These are phyloP conservation scores for Apis dorsata DNA, from an alignment of 1,140 invertebrate species.

Conservation along the genomic window DNA sequence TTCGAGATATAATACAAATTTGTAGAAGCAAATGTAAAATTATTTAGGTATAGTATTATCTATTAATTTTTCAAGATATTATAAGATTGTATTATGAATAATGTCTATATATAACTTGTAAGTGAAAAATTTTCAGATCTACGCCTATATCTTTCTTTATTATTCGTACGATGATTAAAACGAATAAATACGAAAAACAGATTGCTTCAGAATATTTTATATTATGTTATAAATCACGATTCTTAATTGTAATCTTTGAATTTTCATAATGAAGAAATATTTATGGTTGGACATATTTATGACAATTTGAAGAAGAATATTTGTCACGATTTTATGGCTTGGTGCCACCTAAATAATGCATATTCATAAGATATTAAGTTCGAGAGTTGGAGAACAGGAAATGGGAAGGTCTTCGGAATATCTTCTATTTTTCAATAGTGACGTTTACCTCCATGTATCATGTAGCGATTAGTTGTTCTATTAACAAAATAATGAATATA, in stretches of 20 bases:
- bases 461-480: neutral
- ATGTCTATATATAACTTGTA: no score
- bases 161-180: no score
- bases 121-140: neutral
- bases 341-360: neutral
- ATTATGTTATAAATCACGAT: neutral
- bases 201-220: neutral
- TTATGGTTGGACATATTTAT: neutral
- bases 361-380: conserved; percentile 22
- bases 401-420: neutral
- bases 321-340: conserved; percentile 14
- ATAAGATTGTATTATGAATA: no score
- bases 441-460: conserved; percentile 1
- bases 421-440: neutral
- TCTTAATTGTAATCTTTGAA: neutral
- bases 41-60: no score
- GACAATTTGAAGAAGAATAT: conserved; percentile 3
- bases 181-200: neutral
- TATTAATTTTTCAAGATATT: no score
- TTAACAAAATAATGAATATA: neutral
- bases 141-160: no score
- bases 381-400: neutral
- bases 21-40: no score
- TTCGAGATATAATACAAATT: no score
- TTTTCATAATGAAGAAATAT: conserved; percentile 10